Percentiles rank a stretch among this genome's conserved stretches.
Conservation (phyloP, 2,113 vertebrate species). For the Tachysurus fulvidraco region DNA sequence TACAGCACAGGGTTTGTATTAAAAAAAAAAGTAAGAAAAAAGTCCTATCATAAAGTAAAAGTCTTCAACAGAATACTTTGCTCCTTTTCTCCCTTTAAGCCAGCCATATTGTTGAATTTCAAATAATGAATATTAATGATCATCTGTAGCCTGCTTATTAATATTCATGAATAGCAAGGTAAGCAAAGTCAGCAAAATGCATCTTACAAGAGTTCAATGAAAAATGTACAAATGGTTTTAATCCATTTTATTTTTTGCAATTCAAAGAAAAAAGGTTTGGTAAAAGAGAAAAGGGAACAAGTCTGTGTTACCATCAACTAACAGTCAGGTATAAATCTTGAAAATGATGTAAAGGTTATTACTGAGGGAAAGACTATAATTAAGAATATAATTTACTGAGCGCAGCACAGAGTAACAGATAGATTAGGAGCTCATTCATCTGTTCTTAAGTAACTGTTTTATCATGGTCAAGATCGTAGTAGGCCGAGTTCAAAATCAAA, state of each 20-base stretch:
- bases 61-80: neutral
- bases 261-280: neutral
- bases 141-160: neutral
- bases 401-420: neutral
- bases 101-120: neutral
- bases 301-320: neutral
- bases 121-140: neutral
- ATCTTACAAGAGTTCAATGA: neutral
- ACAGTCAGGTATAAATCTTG: neutral
- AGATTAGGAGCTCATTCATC: neutral
- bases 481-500: neutral
- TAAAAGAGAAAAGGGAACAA: neutral
- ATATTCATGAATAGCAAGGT: neutral
- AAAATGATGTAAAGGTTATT: neutral
- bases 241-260: neutral
- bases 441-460: neutral
- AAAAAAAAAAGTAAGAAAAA: neutral
- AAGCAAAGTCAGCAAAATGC: constrained; percentile 1
- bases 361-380: neutral
- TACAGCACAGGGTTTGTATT: neutral
- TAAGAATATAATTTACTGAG: neutral
- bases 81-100: neutral
- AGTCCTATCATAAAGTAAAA: neutral
- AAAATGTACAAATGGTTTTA: neutral
- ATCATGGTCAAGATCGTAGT: neutral